phyloP scores from a whole-genome alignment of 2,888 invertebrate species.

The Geophilus truncorum region DNA sequence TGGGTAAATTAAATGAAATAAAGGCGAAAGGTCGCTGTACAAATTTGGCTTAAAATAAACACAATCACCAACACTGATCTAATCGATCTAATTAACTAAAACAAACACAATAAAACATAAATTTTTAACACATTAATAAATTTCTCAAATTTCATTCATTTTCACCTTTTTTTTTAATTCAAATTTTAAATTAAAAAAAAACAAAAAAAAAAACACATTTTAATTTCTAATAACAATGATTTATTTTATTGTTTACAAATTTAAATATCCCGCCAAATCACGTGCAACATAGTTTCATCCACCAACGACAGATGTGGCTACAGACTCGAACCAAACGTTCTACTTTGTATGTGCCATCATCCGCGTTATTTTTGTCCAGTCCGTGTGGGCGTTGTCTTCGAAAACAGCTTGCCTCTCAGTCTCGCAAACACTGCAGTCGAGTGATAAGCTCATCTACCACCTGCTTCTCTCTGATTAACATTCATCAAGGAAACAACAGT shows the following conservation, averaged over 20 bases:
- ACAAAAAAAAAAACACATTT: neutral
- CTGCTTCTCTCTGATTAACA: neutral
- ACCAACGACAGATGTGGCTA: neutral
- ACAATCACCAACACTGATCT: no score
- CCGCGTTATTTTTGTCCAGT: neutral
- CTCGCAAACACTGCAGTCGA: neutral
- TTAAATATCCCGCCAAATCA: neutral
- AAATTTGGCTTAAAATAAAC: no score
- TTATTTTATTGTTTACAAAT: neutral
- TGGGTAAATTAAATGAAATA: no score
- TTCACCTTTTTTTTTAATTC: no score
- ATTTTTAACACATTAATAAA: no score
- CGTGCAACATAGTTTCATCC: neutral
- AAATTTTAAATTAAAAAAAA: neutral
- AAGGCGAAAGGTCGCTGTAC: no score
- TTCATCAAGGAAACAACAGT: neutral
- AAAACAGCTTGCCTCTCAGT: neutral
- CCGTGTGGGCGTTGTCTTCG: neutral
- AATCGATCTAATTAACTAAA: no score
- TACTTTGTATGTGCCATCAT: neutral
- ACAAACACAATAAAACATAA: no score
- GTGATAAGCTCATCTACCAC: neutral
- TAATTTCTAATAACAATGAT: neutral
- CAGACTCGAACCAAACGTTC: neutral
- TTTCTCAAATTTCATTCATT: no score